These are phyloP conservation scores for Pseudococcus viburni DNA, from an alignment of 2,888 invertebrate species.

Conservation along the genomic window DNA sequence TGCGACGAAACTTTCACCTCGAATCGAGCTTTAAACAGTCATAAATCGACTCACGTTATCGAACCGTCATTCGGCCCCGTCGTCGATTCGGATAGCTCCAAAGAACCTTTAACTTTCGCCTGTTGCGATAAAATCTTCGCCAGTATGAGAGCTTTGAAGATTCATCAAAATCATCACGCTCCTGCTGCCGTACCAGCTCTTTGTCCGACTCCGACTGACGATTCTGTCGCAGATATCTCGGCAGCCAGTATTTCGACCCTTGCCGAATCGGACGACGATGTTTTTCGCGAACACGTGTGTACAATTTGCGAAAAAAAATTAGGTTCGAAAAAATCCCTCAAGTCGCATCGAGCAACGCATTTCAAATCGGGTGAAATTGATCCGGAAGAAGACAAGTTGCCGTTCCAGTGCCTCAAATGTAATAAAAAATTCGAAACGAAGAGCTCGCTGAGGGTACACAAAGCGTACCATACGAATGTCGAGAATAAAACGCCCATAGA, in stretches of 20 bases:
- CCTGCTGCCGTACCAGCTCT: background rate
- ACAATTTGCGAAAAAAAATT: background rate
- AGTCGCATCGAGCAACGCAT: background rate
- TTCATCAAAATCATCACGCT: background rate
- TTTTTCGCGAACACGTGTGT: background rate
- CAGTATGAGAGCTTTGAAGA: background rate
- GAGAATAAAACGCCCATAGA: background rate
- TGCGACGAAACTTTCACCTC: background rate
- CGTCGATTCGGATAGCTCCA: background rate
- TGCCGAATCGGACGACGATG: background rate
- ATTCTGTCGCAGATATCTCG: too few species aligned
- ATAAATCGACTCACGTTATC: background rate
- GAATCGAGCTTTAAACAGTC: background rate
- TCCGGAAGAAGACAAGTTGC: background rate
- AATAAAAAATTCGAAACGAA: background rate
- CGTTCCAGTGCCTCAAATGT: background rate
- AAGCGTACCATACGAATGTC: background rate
- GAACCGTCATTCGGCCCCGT: background rate
- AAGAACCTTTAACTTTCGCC: background rate
- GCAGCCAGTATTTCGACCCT: background rate
- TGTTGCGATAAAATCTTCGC: background rate
- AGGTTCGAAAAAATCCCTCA: background rate
- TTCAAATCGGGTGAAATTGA: background rate
- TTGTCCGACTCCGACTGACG: background rate
- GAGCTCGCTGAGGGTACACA: background rate